Evolutionary conservation across 2,797 vertebrate species (phyloP), one percentile per base, ranked within the genome.

Genomic region (Cyclopterus lumpus): DNA sequence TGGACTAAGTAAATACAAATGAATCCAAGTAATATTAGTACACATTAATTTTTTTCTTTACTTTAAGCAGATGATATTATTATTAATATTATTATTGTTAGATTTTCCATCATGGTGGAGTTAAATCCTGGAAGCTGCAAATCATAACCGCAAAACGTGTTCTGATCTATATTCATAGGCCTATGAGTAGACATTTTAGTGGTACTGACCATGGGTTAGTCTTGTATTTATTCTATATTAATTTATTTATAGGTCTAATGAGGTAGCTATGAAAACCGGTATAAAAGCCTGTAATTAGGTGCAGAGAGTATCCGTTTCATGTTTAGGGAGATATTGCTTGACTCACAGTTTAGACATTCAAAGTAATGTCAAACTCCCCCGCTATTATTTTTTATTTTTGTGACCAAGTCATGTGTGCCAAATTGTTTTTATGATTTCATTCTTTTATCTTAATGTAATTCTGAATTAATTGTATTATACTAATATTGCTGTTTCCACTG

Each of bases 401-500:
- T 55, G 30, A 22, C 10, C 0, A 26, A 59, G 28, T 46, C 62
- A 55, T 30, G 4, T 7, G 14, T 28, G 34, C 22, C 12, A 22
- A 55, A 53, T 24, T 46, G 53, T 65, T 81, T 36, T 67, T 30
- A 55, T 61, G 22, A 7, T 61, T 70, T 57, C 5, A 38, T 67
- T 60, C 3, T 61, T 63, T 58, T 38, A 24, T 24, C 10, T 24
- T 12, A 24, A 49, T n/a, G 20, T 1, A 51, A 22, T 22, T 51
- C 18, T 20, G 44, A 46, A 7, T 46, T 8, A 3, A 20, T 46
- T 46, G 12, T 5, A 42, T 42, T 8, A 16, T n/a, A 63, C 48
- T 36, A 62, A n/a, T 61, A 40, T 20, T 16, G 26, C 48, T 49
- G 14, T 68, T 66, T 57, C 24, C 30, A 11, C 24, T 60, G 38